phyloP scores from a whole-genome alignment of 1,140 invertebrate genomes.

The Hycleus phaleratus region DNA sequence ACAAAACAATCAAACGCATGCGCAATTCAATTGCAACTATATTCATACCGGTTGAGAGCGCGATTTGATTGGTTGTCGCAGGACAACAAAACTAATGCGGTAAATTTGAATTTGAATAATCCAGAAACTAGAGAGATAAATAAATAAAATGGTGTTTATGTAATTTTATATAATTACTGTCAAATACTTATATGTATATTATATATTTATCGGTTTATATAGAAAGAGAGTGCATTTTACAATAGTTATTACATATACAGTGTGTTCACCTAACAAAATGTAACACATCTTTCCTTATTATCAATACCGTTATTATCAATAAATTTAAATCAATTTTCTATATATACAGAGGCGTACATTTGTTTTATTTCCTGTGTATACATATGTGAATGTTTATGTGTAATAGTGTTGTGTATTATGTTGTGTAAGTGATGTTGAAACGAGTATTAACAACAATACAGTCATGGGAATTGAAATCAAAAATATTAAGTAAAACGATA shows the following conservation, averaged over 20 bases:
- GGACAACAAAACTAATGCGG: too few relatives aligned
- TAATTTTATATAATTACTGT: conserved; percentile 42
- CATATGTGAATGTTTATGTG: neutral
- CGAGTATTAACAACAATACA: too few relatives aligned
- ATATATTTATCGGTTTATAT: conserved; percentile 18
- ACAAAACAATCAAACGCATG: neutral
- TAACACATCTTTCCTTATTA: conserved; percentile 20
- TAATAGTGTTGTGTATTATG: too few relatives aligned
- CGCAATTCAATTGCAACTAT: neutral
- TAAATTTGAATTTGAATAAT: too few relatives aligned
- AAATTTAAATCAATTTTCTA: neutral
- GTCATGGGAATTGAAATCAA: neutral
- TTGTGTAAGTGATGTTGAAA: too few relatives aligned
- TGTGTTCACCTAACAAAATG: conserved; percentile 35
- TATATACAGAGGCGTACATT: neutral
- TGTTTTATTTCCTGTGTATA: neutral
- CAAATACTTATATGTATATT: too few relatives aligned
- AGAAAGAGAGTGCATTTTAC: conserved; percentile 38
- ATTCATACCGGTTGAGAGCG: neutral
- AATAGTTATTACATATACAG: conserved; percentile 35
- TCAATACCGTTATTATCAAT: neutral
- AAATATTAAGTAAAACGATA: neutral
- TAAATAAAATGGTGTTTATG: conserved; percentile 39
- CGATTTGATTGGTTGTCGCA: neutral
- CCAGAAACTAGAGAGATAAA: too few relatives aligned